Base-by-base conservation (phyloP, 2,797 vertebrate genomes). In the Peromyscus melanophrys region DNA sequence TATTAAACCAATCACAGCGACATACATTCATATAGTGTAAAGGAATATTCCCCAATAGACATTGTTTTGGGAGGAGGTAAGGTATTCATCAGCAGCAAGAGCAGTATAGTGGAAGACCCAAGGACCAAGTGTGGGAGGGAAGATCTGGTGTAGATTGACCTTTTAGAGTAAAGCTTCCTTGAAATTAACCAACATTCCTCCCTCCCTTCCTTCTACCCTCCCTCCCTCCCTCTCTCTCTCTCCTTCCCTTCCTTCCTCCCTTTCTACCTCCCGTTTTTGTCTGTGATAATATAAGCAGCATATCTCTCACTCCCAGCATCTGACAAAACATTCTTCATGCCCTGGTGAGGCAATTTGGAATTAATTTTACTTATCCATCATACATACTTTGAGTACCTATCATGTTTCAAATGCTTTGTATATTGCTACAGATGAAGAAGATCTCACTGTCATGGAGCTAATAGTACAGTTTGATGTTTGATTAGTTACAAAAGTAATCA, bases 351-450 rank as follows among this genome's bases (percentile, higher is more conserved):
- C 2, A 81, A n/a, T 84, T 94, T 78, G 19, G 10, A 89, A n/a
- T 96, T 86, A n/a, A 23, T 87, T 43, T 90, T 2, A 63, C 69
- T 83, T 93, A 63, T 65, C 34, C 6, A 94, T 13, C 17, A 81
- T 25, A 27, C n/a, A 73, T 4, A 77, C 67, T 90, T 89, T 43
- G 52, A 87, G 37, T 80, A 27, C 19, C 10, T 2, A 27, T 16
- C 7, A 71, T 23, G 0, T 59, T 83, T 49, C 21, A 77, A 40
- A 65, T 43, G 25, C 0, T 37, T 2, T 59, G 11, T 12, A 40
- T n/a, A 65, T 77, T 71, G 0, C 40, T 73, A 75, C 57, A 5
- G 4, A 19, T 4, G 19, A 82, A 40, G 23, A 21, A 85, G 21
- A 63, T 5, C 23, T 83, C 67, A 21, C 1, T 21, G 34, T 90